Evolutionary conservation across 1,140 invertebrate genomes (phyloP).

Genomic region (Babylonia areolata): DNA sequence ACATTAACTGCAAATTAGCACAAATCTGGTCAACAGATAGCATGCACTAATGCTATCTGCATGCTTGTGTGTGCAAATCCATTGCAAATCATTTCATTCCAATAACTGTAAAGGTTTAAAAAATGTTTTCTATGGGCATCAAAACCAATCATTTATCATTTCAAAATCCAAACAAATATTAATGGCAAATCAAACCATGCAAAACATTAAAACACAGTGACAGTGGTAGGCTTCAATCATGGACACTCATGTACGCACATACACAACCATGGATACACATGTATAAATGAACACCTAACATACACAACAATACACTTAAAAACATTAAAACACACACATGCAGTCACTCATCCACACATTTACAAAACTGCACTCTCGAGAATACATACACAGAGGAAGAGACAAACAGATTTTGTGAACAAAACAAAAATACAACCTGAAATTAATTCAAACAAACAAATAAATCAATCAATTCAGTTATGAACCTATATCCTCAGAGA

Average conservation of each 20-base stretch:
- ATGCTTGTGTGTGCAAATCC: background rate
- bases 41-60: background rate
- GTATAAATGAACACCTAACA: too few species aligned
- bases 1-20: too few species aligned
- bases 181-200: background rate
- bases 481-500: too few species aligned
- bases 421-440: too few species aligned
- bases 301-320: too few species aligned
- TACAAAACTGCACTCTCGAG: too few species aligned
- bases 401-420: background rate
- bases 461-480: too few species aligned
- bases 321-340: too few species aligned
- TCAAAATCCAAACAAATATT: too few species aligned
- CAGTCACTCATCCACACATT: too few species aligned
- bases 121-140: too few species aligned
- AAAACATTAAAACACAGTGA: background rate
- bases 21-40: background rate
- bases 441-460: background rate
- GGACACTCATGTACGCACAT: background rate
- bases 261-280: background rate
- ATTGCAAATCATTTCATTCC: background rate
- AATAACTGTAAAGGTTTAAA: background rate
- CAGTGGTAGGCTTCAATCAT: background rate
- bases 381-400: too few species aligned
- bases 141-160: background rate